Base-by-base conservation (phyloP, 2,113 vertebrate species). In the Forbesichthys agassizii region DNA sequence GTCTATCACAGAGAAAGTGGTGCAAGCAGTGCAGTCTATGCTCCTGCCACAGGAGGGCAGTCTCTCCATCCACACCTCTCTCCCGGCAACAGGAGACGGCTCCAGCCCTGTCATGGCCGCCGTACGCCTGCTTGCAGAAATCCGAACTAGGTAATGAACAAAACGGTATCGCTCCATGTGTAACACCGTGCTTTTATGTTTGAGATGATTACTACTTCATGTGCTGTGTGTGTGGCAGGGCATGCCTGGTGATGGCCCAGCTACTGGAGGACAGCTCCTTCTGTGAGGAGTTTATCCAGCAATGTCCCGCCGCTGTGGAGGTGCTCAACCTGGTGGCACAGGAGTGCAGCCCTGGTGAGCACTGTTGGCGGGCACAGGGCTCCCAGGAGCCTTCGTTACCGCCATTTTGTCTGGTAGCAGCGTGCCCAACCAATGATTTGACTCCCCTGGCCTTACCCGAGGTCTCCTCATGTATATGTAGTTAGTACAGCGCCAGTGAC, bases 1-100 rank as follows among this genome's bases (percentile, higher is more conserved):
- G 81, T 98, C 98, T 81, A 98, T 99, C 92, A 99, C 98, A 85
- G 96, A 99, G 91, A 98, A 98, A 93, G 97, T 99, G 74, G 97
- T 99, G 66, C 98, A 99, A 90, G 98, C 98, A 49, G 97, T 99
- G 88, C 98, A 99, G 93, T 98, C 98, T 87, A 98, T 99, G 98
- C 93, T 99, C 87, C 94, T 99, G 71, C 98, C 98, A 91, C 98
- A 98, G 87, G 98, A 99, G 93, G 98, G 98, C 89, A 98, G 97
- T 91, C 96, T 99, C 74, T 99, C 98, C 84, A 98, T 99, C 91
- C 97, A 98, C 84, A 98, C 97, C 64, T 98, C 95, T 61, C 93
- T 99, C 77, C 98, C 97, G 84, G 96, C 98, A 85, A 95, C 96
- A 81, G 98, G 98, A 89, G 98, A 99, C 82, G 96, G 96, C 74